Conservation (phyloP, 2,888 invertebrate genomes). For the Sinhomidia bicolor region DNA sequence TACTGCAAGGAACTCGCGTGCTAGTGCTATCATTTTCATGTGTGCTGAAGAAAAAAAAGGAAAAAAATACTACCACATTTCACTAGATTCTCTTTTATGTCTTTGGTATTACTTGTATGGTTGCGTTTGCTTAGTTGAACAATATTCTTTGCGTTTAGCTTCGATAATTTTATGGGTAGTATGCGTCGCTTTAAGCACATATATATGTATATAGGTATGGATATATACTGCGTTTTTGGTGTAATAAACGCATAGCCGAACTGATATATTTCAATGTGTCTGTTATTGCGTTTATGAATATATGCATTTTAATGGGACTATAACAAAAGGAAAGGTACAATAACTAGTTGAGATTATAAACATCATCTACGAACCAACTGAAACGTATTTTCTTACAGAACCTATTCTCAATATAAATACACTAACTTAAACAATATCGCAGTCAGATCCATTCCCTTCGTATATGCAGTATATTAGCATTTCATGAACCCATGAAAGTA, state of each 20-base stretch:
- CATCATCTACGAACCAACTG: neutral
- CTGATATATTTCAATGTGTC: neutral
- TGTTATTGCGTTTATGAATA: neutral
- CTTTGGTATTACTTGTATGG: neutral
- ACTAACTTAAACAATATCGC: no score
- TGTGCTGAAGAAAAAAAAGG: slow-evolving; percentile 12
- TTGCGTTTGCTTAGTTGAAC: neutral
- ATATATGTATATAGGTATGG: no score
- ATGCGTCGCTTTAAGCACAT: neutral
- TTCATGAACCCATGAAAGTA: no score
- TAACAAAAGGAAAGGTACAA: neutral
- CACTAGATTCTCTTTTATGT: neutral
- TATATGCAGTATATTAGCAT: no score
- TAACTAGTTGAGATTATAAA: neutral
- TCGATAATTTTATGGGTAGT: slow-evolving; percentile 26
- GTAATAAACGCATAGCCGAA: neutral
- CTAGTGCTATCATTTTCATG: neutral
- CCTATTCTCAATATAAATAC: no score
- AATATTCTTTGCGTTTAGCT: slow-evolving; percentile 7
- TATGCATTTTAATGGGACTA: neutral
- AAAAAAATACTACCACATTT: neutral
- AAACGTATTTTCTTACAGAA: neutral
- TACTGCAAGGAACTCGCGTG: slow-evolving; percentile 3
- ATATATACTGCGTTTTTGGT: neutral
- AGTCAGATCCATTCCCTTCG: no score